These are phyloP conservation scores for Folsomia manolachei DNA, from an alignment of 2,888 invertebrate genomes.

Conservation along the genomic window DNA sequence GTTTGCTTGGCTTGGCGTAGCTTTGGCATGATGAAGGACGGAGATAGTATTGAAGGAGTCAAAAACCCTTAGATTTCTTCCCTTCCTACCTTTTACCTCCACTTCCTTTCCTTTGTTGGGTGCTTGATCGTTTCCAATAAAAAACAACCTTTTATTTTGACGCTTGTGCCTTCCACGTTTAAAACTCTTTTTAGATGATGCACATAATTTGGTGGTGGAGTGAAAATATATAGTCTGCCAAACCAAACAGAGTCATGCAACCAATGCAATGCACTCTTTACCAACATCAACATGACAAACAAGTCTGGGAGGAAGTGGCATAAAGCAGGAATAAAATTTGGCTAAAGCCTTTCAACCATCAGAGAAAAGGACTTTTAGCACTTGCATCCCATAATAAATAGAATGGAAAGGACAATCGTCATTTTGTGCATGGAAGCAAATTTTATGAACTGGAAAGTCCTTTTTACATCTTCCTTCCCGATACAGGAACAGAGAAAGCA, in stretches of 20 bases:
- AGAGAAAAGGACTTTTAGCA: conserved; percentile 7
- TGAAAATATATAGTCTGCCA: background rate
- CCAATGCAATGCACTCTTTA: too few species aligned
- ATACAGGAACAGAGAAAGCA: background rate
- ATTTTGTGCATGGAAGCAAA: conserved; percentile 48
- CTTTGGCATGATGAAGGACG: background rate
- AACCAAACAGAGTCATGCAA: background rate
- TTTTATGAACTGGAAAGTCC: conserved; percentile 49
- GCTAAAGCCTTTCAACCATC: conserved; percentile 14
- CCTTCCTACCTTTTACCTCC: conserved; percentile 25
- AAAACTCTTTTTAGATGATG: too few species aligned
- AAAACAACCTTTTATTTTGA: background rate
- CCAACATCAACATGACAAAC: background rate
- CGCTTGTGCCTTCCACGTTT: too few species aligned
- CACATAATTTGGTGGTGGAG: background rate
- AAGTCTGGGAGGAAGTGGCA: background rate
- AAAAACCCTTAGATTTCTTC: background rate
- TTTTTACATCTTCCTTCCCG: conserved; percentile 39
- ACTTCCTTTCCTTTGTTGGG: conserved; percentile 23
- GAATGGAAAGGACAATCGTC: conserved; percentile 46
- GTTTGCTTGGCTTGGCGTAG: background rate
- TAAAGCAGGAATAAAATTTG: conserved; percentile 19
- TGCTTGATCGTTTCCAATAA: conserved; percentile 3
- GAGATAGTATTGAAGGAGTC: conserved; percentile 7
- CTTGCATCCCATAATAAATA: too few species aligned